Conservation (phyloP, 2,888 invertebrate species). For the Ectemnius cavifrons region DNA sequence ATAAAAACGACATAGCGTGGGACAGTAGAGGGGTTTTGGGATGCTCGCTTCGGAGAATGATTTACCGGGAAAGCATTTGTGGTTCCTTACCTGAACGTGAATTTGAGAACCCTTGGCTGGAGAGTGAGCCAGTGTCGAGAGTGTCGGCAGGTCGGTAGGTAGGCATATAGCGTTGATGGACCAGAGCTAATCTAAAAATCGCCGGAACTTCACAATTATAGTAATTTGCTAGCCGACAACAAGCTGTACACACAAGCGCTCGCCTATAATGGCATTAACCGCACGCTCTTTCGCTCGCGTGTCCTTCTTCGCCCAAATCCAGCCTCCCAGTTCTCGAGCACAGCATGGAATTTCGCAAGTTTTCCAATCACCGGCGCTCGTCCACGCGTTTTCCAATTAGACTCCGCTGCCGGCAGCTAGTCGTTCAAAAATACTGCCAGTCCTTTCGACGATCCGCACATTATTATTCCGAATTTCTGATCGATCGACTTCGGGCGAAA, state of each 20-base stretch:
- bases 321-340: neutral
- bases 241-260: constrained; percentile 72
- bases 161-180: constrained; percentile 74
- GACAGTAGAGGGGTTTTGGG: neutral
- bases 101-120: constrained; percentile 64
- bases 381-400: no score
- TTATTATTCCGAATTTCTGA: neutral
- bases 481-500: neutral
- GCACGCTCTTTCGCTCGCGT: constrained; percentile 64
- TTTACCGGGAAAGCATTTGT: neutral
- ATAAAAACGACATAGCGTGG: neutral
- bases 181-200: constrained; percentile 78
- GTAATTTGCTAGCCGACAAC: constrained; percentile 77
- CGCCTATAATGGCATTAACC: constrained; percentile 63
- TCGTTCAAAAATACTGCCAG: no score
- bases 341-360: neutral
- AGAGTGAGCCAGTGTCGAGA: constrained; percentile 50
- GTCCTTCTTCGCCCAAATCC: constrained; percentile 57
- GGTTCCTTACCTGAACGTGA: constrained; percentile 21
- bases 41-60: constrained; percentile 1
- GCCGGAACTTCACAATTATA: constrained; percentile 78
- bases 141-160: constrained; percentile 68
- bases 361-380: neutral
- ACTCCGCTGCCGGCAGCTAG: no score
- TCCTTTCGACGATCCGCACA: neutral